phyloP scores from a whole-genome alignment of 2,797 vertebrate species.

The Iguana delicatissima region DNA sequence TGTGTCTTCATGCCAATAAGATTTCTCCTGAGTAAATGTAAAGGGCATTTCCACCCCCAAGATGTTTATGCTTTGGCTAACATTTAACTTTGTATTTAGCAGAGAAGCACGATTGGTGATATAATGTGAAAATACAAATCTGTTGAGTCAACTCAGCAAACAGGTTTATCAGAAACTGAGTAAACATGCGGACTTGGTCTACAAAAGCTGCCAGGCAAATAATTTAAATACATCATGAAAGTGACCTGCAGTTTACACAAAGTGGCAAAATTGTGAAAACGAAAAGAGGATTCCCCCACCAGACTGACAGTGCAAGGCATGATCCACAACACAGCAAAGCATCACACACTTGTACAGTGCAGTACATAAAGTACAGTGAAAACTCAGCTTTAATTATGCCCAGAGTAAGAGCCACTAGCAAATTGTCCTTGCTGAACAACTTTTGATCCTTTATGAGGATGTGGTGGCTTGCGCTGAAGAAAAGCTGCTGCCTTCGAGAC shows the following conservation, averaged over 20 bases:
- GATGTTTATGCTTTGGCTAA: constrained; percentile 16
- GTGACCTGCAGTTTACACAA: background rate
- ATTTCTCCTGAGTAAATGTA: constrained; percentile 18
- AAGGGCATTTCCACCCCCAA: background rate
- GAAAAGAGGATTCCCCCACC: background rate
- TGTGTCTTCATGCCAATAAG: background rate
- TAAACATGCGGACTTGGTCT: constrained; percentile 28
- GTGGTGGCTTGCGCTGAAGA: constrained; percentile 40
- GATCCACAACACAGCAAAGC: constrained; percentile 47
- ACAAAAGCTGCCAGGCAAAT: background rate
- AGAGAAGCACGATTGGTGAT: constrained; percentile 42
- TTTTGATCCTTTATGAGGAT: constrained; percentile 31
- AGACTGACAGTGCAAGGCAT: constrained; percentile 32
- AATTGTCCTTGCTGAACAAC: constrained; percentile 25
- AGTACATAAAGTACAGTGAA: constrained; percentile 16
- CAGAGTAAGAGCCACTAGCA: constrained; percentile 17
- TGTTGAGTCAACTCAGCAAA: constrained; percentile 33
- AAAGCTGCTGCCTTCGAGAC: background rate
- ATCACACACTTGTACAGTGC: constrained; percentile 20
- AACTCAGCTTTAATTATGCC: constrained; percentile 22
- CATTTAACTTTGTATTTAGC: background rate
- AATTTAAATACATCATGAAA: constrained; percentile 60
- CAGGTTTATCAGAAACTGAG: constrained; percentile 13
- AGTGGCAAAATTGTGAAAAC: constrained; percentile 29
- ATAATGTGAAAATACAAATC: constrained; percentile 51